A percentile compares a stretch with the other conserved stretches of the same genome.
Evolutionary conservation across 1,140 invertebrate species (phyloP).

Genomic region (Drosophila chauvacae): DNA sequence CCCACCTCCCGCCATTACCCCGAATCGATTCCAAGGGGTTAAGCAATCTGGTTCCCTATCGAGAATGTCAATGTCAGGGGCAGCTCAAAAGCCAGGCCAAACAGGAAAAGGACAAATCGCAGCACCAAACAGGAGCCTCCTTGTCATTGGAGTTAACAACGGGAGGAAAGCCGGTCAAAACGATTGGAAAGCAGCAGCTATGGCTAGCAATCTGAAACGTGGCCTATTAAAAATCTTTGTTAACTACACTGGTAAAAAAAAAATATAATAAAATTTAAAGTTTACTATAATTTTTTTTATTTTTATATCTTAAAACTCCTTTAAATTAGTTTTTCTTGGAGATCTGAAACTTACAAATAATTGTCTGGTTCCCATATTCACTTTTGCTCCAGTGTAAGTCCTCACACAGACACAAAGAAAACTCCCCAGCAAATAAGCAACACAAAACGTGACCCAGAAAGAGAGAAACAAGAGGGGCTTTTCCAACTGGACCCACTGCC

Average conservation of each 20-base stretch:
- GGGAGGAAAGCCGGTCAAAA: slow-evolving; percentile 18
- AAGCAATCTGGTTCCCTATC: neutral
- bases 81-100: slow-evolving; percentile 5
- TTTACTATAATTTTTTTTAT: neutral
- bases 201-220: slow-evolving; percentile 35
- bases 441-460: slow-evolving; percentile 50
- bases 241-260: slow-evolving; percentile 10
- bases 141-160: slow-evolving; percentile 32
- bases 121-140: slow-evolving; percentile 1
- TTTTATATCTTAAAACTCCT: neutral
- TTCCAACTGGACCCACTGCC: neutral
- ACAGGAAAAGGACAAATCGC: neutral
- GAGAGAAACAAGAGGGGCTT: slow-evolving; percentile 4
- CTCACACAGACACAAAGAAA: neutral
- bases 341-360: too few relatives aligned
- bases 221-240: slow-evolving; percentile 37
- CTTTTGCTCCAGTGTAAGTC: neutral
- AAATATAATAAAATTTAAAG: neutral
- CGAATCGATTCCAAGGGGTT: slow-evolving; percentile 11
- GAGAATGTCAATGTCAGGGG: slow-evolving; percentile 40
- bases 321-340: neutral
- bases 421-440: slow-evolving; percentile 18
- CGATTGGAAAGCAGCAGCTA: slow-evolving; percentile 22
- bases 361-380: too few relatives aligned
- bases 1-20: neutral